phyloP scores from a whole-genome alignment of 2,797 vertebrate genomes.

The Gastrophryne carolinensis region DNA sequence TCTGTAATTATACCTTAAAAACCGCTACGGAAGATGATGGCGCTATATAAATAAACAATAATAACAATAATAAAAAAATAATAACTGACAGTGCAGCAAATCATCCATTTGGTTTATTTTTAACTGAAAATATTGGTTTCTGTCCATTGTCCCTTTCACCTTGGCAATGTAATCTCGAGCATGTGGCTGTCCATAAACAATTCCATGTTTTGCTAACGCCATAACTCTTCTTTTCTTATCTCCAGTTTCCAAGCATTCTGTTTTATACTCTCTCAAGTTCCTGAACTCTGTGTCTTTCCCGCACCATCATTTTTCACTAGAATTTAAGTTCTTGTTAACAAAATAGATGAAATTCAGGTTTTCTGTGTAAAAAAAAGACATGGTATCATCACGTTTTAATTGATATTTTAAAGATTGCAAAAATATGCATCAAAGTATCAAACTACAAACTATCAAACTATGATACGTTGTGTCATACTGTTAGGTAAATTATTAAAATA shows the following conservation, averaged over 20 bases:
- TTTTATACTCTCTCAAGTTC: background rate
- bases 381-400: too few species aligned
- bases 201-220: constrained; percentile 7
- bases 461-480: too few species aligned
- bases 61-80: too few species aligned
- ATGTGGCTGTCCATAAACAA: background rate
- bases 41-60: too few species aligned
- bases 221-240: background rate
- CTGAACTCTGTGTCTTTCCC: background rate
- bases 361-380: background rate
- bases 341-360: background rate
- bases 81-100: too few species aligned
- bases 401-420: too few species aligned
- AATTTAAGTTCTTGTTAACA: background rate
- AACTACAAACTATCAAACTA: too few species aligned
- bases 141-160: constrained; percentile 1
- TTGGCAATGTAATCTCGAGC: background rate
- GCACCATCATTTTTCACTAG: background rate
- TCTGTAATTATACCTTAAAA: too few species aligned
- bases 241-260: background rate
- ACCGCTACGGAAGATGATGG: too few species aligned
- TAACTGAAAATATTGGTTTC: background rate
- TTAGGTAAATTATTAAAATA: too few species aligned
- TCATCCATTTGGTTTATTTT: background rate
- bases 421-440: too few species aligned